A percentile compares a stretch with the other conserved stretches of the same genome.
Evolutionary conservation across 2,888 invertebrate genomes (phyloP).

Genomic region (Agelastica alni): DNA sequence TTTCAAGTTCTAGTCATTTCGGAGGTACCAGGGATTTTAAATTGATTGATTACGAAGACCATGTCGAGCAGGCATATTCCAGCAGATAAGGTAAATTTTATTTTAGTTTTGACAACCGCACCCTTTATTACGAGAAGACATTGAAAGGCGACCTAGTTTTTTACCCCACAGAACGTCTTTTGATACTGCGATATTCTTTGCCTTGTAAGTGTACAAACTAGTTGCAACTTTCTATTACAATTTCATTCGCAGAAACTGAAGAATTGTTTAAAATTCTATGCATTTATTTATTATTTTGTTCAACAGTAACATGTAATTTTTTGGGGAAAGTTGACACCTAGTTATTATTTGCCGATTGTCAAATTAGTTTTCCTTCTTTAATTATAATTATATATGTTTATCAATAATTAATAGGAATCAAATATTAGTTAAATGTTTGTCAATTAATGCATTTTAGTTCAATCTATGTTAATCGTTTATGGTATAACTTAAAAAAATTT

Average conservation of each 20-base stretch:
- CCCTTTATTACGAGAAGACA: slow-evolving; percentile 48
- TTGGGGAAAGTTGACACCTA: too few relatives aligned
- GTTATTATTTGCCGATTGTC: too few relatives aligned
- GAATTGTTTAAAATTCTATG: background rate
- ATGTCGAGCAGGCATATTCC: slow-evolving; percentile 83
- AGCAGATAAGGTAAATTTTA: slow-evolving; percentile 72
- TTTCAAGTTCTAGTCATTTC: slow-evolving; percentile 41
- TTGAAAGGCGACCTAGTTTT: slow-evolving; percentile 51
- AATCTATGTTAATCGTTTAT: too few relatives aligned
- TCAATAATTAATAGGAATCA: too few relatives aligned
- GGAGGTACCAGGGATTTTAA: slow-evolving; percentile 33
- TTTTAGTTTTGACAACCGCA: slow-evolving; percentile 57
- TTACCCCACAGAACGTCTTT: slow-evolving; percentile 41
- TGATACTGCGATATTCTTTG: slow-evolving; percentile 20
- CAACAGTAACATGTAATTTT: too few relatives aligned
- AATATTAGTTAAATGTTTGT: too few relatives aligned
- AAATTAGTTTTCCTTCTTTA: too few relatives aligned
- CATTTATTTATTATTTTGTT: too few relatives aligned
- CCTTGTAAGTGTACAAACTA: slow-evolving; percentile 8
- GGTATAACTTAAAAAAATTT: too few relatives aligned
- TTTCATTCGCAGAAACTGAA: background rate
- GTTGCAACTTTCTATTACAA: slow-evolving; percentile 9
- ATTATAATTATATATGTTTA: too few relatives aligned
- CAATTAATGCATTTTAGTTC: too few relatives aligned
- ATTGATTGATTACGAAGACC: slow-evolving; percentile 54